Base-by-base conservation (phyloP, 2,888 invertebrate genomes). In the Athetis lepigone region DNA sequence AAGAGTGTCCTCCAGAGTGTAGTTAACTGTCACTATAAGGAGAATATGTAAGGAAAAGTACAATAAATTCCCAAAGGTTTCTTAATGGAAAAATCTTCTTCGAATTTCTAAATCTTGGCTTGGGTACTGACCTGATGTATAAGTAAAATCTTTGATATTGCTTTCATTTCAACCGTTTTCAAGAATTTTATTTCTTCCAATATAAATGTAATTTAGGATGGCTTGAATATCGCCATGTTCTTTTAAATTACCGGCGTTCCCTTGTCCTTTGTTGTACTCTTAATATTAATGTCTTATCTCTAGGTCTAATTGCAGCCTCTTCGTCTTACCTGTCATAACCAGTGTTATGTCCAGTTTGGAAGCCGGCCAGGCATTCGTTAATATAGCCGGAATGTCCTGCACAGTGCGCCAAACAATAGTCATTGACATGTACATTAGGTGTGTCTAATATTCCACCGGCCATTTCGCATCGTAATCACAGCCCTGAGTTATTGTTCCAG, bases 351-450 rank as follows among this genome's bases (percentile, higher is more conserved):
- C 60, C 29, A 29, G 49, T 60, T 78, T 85, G 85, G 84, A 74
- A 46, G 49, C 39, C 42, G 52, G 80, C 85, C 85, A 85, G 75
- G 68, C 70, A 77, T 80, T 79, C 66, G 77, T 80, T 82, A 82
- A 80, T 85, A 79, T 78, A 75, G 54, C 58, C 23, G 70, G 62
- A 69, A 69, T 75, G 62, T 68, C 61, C 62, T 59, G 58, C 49
- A 68, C 72, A 70, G 13, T 51, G 47, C 54, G 25, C 50, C 46
- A 45, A 45, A 76, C 79, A 83, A 80, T 79, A 67, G 69, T 70
- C 71, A 61, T 62, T 52, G 65, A 66, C 55, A 37, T 60, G 51
- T 55, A 59, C 51, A 66, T 69, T 77, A 67, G n/a, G 25, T 70
- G 9, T 18, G 50, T 60, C 33, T 70, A 74, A 70, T 78, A 75